Evolutionary conservation across 2,113 vertebrate species (phyloP).

Genomic region (Penelope pileata): DNA sequence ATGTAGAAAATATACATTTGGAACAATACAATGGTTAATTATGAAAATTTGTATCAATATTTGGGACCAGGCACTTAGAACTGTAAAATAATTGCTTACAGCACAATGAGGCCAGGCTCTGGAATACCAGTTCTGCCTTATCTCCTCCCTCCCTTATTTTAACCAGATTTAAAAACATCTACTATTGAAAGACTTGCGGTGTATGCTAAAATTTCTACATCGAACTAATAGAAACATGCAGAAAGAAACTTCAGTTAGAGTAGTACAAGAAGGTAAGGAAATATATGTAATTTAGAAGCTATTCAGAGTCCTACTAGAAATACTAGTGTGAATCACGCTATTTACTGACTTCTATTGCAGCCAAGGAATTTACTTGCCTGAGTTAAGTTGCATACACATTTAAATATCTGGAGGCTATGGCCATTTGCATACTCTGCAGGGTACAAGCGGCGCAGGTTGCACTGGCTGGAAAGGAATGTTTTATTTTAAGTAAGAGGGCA

Average conservation of each 20-base stretch:
- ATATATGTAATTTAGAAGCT: neutral
- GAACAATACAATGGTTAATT: neutral
- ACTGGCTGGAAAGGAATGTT: constrained; percentile 31
- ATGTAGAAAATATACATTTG: neutral
- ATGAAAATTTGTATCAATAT: neutral
- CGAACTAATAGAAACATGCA: neutral
- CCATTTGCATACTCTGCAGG: constrained; percentile 15
- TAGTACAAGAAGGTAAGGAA: neutral
- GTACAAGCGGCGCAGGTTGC: neutral
- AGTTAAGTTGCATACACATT: neutral
- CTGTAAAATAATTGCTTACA: neutral
- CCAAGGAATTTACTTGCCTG: neutral
- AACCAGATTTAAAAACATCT: neutral
- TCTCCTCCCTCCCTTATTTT: fast-evolving
- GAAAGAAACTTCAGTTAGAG: neutral
- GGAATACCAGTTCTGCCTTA: neutral
- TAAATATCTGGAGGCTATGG: neutral
- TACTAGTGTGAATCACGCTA: neutral
- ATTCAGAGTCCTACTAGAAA: neutral
- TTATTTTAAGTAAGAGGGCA: constrained; percentile 2
- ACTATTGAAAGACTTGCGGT: neutral
- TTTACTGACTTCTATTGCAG: neutral
- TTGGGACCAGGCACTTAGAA: neutral
- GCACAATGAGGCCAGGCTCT: neutral
- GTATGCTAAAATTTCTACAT: neutral